These are phyloP conservation scores for Macrocentrus cingulum DNA, from an alignment of 1,140 invertebrate genomes.

Conservation along the genomic window DNA sequence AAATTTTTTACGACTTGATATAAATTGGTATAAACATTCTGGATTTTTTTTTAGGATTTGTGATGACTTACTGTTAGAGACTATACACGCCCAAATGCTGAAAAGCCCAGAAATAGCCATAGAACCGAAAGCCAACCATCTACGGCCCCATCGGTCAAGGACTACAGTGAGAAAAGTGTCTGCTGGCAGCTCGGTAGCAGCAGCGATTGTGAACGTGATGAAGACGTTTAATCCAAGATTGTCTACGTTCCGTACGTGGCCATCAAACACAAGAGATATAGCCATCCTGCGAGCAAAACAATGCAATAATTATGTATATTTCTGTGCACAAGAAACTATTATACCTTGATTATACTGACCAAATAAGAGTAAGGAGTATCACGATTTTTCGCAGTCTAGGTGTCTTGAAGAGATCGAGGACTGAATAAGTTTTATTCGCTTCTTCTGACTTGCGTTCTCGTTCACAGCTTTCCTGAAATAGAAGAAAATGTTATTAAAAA, in stretches of 20 bases:
- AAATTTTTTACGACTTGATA: too few species aligned
- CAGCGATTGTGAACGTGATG: constrained; percentile 80
- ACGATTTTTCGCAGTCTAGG: constrained; percentile 72
- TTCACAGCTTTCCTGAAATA: constrained; percentile 65
- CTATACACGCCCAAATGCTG: constrained; percentile 73
- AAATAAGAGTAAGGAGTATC: constrained; percentile 74
- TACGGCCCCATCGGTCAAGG: constrained; percentile 78
- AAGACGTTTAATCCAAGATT: constrained; percentile 79
- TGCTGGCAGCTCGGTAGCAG: constrained; percentile 79
- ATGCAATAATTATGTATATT: background rate
- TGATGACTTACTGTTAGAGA: constrained; percentile 66
- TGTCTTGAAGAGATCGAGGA: constrained; percentile 76
- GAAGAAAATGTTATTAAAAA: too few species aligned
- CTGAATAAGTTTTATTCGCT: constrained; percentile 70
- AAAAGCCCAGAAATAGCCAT: constrained; percentile 79
- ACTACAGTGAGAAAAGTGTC: constrained; percentile 79
- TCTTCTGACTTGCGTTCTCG: constrained; percentile 69
- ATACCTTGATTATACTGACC: constrained; percentile 55
- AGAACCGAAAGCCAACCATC: constrained; percentile 80
- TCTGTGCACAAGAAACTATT: too few species aligned
- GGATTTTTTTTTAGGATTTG: too few species aligned
- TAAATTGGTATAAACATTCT: too few species aligned
- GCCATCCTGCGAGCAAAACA: constrained; percentile 65
- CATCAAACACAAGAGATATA: constrained; percentile 83
- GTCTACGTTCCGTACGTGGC: constrained; percentile 81